Base-by-base conservation (phyloP, 2,888 invertebrate species). In the Thysanoteuthis rhombus region DNA sequence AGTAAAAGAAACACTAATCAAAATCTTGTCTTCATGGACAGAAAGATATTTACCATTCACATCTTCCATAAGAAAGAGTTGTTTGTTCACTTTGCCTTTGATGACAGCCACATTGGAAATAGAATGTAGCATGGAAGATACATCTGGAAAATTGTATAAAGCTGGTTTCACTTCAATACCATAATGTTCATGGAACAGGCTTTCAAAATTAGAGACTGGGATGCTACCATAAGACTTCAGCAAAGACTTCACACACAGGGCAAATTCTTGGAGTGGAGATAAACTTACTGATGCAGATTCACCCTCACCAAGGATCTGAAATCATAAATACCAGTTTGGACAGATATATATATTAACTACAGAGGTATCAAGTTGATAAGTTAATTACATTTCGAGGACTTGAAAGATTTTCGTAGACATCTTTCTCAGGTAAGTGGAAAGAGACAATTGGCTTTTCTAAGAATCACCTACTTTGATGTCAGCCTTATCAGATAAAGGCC, bases 191-290 rank as follows among this genome's bases (percentile, higher is more conserved):
- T 95, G 95, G 94, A 95, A 96, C 40, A 95, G 75, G 89, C 94
- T 94, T 94, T 96, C 96, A 93, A 97, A 96, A 89, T 96, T 95
- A 6, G 95, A 94, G 52, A 97, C 94, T n/a, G 95, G 94, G 93
- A 98, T 95, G 92, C 97, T 97, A 3, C 97, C 97, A 40, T 97
- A 97, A 93, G 97, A 96, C 93, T 97, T 97, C 95, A 98, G 96
- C 32, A 98, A 96, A 22, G 97, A 96, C 94, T 97, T 97, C 40
- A 98, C 96, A 95, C 98, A 97, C 90, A 97, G 97, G 4, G 97
- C 97, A 94, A 98, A 97, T 93, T 97, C 96, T 95, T 98, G 97
- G 42, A 97, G 95, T 3, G 96, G 95, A 1, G 96, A 95, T 93
- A 97, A 95, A 93, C 96, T 96, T 92, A 97, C 96, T 39, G 96